Evolutionary conservation across 2,888 invertebrate genomes (phyloP).

Genomic region (Osmoderma eremita): DNA sequence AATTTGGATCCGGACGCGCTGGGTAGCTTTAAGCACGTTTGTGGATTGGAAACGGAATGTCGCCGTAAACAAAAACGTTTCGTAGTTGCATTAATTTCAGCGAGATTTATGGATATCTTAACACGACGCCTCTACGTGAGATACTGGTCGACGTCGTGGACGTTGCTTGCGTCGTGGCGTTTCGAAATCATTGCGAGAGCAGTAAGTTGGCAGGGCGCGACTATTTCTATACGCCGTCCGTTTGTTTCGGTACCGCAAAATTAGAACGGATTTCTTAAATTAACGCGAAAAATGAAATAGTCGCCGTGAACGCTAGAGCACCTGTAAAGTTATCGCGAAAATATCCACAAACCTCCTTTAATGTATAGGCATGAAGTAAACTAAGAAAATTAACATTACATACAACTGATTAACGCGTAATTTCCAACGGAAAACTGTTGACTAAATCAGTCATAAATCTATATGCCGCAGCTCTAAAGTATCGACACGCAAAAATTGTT

Average conservation of each 20-base stretch:
- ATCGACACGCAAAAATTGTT: too few relatives aligned
- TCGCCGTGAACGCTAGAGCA: constrained; percentile 28
- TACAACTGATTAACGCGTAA: too few relatives aligned
- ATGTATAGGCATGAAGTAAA: too few relatives aligned
- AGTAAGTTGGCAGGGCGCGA: constrained; percentile 40
- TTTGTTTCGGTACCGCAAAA: constrained; percentile 40
- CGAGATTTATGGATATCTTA: constrained; percentile 23
- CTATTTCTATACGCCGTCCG: constrained; percentile 37
- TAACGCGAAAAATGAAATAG: constrained; percentile 31
- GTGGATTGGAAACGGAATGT: constrained; percentile 26
- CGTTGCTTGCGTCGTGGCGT: constrained; percentile 34
- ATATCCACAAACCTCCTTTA: neutral
- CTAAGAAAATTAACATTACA: too few relatives aligned
- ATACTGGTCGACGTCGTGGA: constrained; percentile 35
- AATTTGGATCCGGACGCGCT: neutral
- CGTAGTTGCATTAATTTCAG: constrained; percentile 8
- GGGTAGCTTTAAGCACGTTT: constrained; percentile 5
- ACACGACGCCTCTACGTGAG: constrained; percentile 31
- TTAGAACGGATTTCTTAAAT: constrained; percentile 40
- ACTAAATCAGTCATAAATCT: too few relatives aligned
- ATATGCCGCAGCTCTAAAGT: too few relatives aligned
- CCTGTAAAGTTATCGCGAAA: constrained; percentile 33
- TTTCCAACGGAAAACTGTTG: too few relatives aligned
- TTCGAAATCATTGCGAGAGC: constrained; percentile 35
- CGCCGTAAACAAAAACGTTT: constrained; percentile 24